Conservation (phyloP, 2,888 invertebrate species). For the Plebejus anna region DNA sequence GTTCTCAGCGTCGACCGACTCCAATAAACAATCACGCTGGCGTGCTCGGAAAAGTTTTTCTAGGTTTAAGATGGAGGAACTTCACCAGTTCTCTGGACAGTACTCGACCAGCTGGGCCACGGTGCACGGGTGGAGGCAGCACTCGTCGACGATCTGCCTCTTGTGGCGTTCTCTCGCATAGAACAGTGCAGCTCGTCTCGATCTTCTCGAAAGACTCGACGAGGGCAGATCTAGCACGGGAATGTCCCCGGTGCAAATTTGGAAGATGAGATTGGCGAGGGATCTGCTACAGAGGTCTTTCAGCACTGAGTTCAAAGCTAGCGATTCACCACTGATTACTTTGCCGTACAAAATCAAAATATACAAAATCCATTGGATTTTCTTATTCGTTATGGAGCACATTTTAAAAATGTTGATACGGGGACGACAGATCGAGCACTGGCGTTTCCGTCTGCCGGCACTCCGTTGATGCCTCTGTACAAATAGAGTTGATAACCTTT, state of each 20-base stretch:
- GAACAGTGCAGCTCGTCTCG: conserved; percentile 52
- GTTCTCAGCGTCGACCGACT: conserved; percentile 18
- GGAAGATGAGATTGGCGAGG: conserved; percentile 50
- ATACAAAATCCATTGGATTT: conserved; percentile 48
- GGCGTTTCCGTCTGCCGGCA: conserved; percentile 64
- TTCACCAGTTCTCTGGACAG: conserved; percentile 67
- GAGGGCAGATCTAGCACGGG: conserved; percentile 47
- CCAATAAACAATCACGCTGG: background rate
- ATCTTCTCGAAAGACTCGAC: conserved; percentile 47
- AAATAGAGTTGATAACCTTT: conserved; percentile 74
- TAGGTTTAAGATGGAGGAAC: background rate
- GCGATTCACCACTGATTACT: conserved; percentile 46
- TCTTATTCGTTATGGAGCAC: conserved; percentile 46
- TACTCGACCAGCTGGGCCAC: conserved; percentile 61
- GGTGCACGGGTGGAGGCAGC: conserved; percentile 58
- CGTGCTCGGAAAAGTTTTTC: conserved; percentile 21
- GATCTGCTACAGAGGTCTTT: conserved; percentile 54
- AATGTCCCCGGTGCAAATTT: conserved; percentile 54
- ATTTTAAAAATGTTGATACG: conserved; percentile 47
- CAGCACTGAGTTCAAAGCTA: conserved; percentile 51
- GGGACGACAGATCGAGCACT: conserved; percentile 50
- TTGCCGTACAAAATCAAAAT: conserved; percentile 48
- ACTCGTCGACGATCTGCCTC: conserved; percentile 57
- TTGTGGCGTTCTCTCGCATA: conserved; percentile 49
- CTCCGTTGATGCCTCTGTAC: conserved; percentile 55